phyloP scores from a whole-genome alignment of 2,113 vertebrate species.

The Vanacampus margaritifer region DNA sequence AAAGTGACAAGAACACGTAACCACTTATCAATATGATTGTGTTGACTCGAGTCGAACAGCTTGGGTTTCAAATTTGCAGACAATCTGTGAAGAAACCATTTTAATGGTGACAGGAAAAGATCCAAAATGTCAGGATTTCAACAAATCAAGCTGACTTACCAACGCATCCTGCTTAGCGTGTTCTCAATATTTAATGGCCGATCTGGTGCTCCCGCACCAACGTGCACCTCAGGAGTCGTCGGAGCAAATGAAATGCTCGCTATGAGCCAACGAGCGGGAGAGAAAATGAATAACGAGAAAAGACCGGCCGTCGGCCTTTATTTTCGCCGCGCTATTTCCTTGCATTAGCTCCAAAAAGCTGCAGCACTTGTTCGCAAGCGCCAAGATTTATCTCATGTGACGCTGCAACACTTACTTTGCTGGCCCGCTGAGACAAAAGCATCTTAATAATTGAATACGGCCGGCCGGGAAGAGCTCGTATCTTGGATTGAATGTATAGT shows the following conservation, averaged over 20 bases:
- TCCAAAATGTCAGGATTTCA: neutral
- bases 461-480: constrained; percentile 14
- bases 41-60: neutral
- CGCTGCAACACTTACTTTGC: constrained; percentile 21
- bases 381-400: constrained; percentile 2
- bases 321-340: neutral
- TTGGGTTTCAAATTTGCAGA: neutral
- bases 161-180: neutral
- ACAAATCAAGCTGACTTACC: neutral
- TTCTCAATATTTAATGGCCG: constrained; percentile 2
- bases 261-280: neutral
- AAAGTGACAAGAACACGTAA: neutral
- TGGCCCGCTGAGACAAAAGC: constrained; percentile 14
- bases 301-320: neutral
- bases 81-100: neutral
- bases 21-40: neutral
- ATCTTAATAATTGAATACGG: constrained; percentile 36
- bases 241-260: neutral
- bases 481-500: constrained; percentile 17
- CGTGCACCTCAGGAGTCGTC: constrained; percentile 3
- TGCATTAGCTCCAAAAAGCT: constrained; percentile 2
- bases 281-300: constrained; percentile 14
- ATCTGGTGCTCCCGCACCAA: neutral
- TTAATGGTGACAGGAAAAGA: neutral
- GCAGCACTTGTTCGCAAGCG: constrained; percentile 10